Base-by-base conservation (phyloP, 92 coral and sea anemone species). In the Phenganax stokvisi region DNA sequence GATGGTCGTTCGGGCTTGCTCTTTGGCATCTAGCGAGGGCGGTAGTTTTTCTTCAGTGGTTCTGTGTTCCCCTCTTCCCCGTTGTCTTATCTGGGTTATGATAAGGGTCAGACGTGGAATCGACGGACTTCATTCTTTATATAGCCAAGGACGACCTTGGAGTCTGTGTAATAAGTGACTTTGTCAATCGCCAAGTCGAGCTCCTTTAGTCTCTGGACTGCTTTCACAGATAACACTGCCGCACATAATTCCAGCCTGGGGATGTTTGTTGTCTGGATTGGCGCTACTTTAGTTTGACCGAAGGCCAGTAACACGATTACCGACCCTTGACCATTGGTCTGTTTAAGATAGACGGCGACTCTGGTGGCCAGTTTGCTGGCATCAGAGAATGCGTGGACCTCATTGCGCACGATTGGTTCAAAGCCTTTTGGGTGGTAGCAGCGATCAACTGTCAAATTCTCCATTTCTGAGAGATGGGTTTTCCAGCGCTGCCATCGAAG, bases 361-460 rank as follows among this genome's bases (percentile, higher is more conserved):
- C 84, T 87, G 29, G 79, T 87, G 13, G 84, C 87, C 8, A 84
- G 57, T 47, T 86, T 71, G 83, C 89, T 86, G n/a, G 89, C 89
- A 15, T 86, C 86, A 58, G 87, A 83, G 63, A 83, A 87, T 13
- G 85, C 87, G 81, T 84, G 87, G 53, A 76, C 29, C 54, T 86
- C 89, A 0, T 70, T 67, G 10, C 84, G 67, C 12, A 67, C 53
- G 60, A 76, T 52, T 17, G 44, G 55, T 37, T 81, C 85, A 29
- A 81, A 85, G 11, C 65, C 60, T 10, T 73, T 74, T 1, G 88
- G 86, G 60, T 81, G 86, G 56, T 85, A 85, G 37, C 88, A 81
- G 10, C 88, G 68, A 44, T 70, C 72, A 5, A 81, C 77, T 6
- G n/a, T 51, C 8, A 81, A 81, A 10, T 60, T 47, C 79, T 81